These are phyloP conservation scores for Diploptera punctata DNA, from an alignment of 2,888 invertebrate genomes.

Conservation along the genomic window DNA sequence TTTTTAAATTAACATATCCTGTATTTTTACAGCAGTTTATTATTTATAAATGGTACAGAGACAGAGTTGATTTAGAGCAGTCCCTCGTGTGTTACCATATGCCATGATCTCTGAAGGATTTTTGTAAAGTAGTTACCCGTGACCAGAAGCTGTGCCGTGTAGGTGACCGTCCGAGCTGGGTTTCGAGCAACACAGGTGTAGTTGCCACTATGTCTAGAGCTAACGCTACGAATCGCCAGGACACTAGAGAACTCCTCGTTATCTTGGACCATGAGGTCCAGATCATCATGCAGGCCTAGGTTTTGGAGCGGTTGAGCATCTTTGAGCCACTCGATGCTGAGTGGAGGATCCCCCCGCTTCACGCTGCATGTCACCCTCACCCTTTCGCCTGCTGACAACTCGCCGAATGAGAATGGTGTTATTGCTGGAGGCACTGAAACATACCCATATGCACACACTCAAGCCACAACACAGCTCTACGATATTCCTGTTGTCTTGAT, in stretches of 20 bases:
- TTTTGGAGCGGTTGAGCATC: slow-evolving; percentile 44
- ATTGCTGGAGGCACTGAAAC: slow-evolving; percentile 55
- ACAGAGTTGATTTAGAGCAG: too few species aligned
- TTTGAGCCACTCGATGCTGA: slow-evolving; percentile 54
- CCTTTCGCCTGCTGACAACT: slow-evolving; percentile 56
- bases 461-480: slow-evolving; percentile 38
- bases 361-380: slow-evolving; percentile 54
- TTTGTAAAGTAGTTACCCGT: slow-evolving; percentile 64
- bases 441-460: slow-evolving; percentile 37
- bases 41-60: too few species aligned
- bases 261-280: slow-evolving; percentile 44
- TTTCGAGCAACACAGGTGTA: slow-evolving; percentile 66
- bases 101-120: slow-evolving; percentile 22
- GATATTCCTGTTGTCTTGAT: not conserved
- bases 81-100: slow-evolving; percentile 14
- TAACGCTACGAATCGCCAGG: slow-evolving; percentile 46
- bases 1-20: too few species aligned
- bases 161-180: slow-evolving; percentile 60
- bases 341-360: slow-evolving; percentile 51
- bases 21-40: too few species aligned
- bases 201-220: slow-evolving; percentile 58
- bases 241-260: slow-evolving; percentile 45
- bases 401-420: slow-evolving; percentile 62
- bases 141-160: slow-evolving; percentile 67
- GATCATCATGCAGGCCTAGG: slow-evolving; percentile 42